Evolutionary conservation across 2,797 vertebrate genomes (phyloP).

Genomic region (Onychomys leucogaster): DNA sequence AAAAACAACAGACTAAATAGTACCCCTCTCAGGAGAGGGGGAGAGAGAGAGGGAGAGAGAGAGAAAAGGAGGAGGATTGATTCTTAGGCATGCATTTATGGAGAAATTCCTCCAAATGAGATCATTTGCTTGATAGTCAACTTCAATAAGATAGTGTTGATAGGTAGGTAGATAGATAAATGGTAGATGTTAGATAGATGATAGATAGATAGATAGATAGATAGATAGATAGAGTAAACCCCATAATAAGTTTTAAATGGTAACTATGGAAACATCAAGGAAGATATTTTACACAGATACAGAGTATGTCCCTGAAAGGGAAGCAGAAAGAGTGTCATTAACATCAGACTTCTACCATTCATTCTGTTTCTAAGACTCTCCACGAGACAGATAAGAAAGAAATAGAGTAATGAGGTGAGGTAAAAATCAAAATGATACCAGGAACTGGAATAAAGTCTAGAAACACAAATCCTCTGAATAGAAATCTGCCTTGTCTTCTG

Average conservation of each 20-base stretch:
- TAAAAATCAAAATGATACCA: background rate
- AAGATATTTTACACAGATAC: background rate
- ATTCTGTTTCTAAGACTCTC: background rate
- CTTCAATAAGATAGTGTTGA: background rate
- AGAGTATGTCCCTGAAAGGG: background rate
- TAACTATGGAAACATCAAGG: conserved; percentile 4
- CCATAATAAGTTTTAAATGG: background rate
- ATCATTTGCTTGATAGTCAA: background rate
- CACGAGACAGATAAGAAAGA: background rate
- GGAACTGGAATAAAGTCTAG: background rate
- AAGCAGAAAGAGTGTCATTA: background rate
- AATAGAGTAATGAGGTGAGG: background rate
- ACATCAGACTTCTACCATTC: background rate
- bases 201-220: background rate
- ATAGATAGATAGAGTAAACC: background rate
- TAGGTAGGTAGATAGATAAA: background rate
- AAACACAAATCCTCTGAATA: background rate
- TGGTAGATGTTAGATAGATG: background rate
- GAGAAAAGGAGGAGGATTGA: background rate
- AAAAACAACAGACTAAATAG: conserved; percentile 32
- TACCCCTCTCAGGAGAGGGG: too few relatives aligned
- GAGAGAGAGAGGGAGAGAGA: too few relatives aligned
- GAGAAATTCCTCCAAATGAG: conserved; percentile 8
- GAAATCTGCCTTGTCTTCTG: background rate
- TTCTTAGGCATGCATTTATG: background rate